These are phyloP conservation scores for Diloba caeruleocephala DNA, from an alignment of 2,888 invertebrate species.

Conservation along the genomic window DNA sequence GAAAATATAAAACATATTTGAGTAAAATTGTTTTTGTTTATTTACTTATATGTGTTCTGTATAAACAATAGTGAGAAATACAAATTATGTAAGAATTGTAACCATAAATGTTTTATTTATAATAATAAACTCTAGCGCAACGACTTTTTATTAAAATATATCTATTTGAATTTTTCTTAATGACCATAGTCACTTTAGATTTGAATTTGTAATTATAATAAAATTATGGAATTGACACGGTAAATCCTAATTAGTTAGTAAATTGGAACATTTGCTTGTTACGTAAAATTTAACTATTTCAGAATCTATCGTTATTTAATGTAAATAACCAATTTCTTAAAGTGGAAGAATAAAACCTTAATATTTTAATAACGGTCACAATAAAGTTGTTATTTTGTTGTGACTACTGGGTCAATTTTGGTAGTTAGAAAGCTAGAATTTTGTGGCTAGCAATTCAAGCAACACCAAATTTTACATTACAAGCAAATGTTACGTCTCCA, in stretches of 20 bases:
- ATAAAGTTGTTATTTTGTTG: too few species aligned
- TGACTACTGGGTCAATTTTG: too few species aligned
- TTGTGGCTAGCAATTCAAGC: too few species aligned
- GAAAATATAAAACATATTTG: slow-evolving; percentile 36
- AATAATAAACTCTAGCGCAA: slow-evolving; percentile 29
- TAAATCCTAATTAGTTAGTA: slow-evolving; percentile 22
- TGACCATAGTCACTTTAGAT: slow-evolving; percentile 22
- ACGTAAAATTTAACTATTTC: slow-evolving; percentile 9
- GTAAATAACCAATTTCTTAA: too few species aligned
- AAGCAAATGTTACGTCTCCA: slow-evolving; percentile 38
- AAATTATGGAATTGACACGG: slow-evolving; percentile 37
- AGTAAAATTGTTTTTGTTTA: slow-evolving; percentile 40
- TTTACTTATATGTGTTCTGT: slow-evolving; percentile 40
- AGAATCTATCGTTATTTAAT: background rate
- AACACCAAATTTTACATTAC: too few species aligned
- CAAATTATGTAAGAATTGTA: slow-evolving; percentile 47
- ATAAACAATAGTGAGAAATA: slow-evolving; percentile 57
- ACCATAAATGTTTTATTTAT: slow-evolving; percentile 50
- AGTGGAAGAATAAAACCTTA: too few species aligned
- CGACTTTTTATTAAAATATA: slow-evolving; percentile 29
- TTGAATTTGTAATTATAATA: slow-evolving; percentile 20
- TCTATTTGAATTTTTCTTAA: slow-evolving; percentile 19
- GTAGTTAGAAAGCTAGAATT: too few species aligned
- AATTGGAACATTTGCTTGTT: slow-evolving; percentile 26
- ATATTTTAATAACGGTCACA: too few species aligned